A percentile compares a stretch with the other conserved stretches of the same genome.
Evolutionary conservation across 2,113 vertebrate species (phyloP).

Genomic region (Engystomops pustulosus): DNA sequence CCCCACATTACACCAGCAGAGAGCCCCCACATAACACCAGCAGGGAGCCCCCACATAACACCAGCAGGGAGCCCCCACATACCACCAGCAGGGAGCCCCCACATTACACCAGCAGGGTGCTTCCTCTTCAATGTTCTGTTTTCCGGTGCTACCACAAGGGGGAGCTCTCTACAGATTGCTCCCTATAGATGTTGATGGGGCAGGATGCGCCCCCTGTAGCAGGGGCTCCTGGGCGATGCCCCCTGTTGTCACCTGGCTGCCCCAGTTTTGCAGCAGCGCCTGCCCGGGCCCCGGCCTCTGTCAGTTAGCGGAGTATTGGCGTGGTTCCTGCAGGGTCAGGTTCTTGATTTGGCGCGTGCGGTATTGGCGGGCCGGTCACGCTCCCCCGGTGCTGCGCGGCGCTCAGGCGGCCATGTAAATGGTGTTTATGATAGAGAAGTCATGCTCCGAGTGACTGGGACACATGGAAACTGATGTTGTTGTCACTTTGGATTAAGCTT

Average conservation of each 20-base stretch:
- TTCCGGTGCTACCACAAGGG: not conserved
- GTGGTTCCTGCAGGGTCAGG: constrained; percentile 75
- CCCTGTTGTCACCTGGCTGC: too few species aligned
- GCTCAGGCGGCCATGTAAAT: constrained; percentile 78
- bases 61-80: not conserved
- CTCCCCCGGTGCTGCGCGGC: constrained; percentile 71
- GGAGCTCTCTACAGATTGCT: not conserved
- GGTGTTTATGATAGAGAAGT: constrained; percentile 89
- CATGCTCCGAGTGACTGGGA: constrained; percentile 87
- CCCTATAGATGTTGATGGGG: too few species aligned
- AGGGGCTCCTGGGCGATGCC: too few species aligned
- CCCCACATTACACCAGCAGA: too few species aligned
- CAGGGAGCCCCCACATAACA: not conserved
- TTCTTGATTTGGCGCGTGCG: constrained; percentile 71
- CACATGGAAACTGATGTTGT: constrained; percentile 88
- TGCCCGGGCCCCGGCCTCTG: not conserved
- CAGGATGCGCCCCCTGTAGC: too few species aligned
- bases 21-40: not conserved
- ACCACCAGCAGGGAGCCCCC: not conserved
- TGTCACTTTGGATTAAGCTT: constrained; percentile 87
- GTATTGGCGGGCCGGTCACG: constrained; percentile 69
- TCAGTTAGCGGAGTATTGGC: constrained; percentile 68
- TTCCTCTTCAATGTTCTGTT: not conserved
- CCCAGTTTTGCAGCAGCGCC: too few species aligned
- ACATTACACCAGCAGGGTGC: not conserved